Evolutionary conservation across 2,888 invertebrate species (phyloP).

Genomic region (Drosophila acutilabella): DNA sequence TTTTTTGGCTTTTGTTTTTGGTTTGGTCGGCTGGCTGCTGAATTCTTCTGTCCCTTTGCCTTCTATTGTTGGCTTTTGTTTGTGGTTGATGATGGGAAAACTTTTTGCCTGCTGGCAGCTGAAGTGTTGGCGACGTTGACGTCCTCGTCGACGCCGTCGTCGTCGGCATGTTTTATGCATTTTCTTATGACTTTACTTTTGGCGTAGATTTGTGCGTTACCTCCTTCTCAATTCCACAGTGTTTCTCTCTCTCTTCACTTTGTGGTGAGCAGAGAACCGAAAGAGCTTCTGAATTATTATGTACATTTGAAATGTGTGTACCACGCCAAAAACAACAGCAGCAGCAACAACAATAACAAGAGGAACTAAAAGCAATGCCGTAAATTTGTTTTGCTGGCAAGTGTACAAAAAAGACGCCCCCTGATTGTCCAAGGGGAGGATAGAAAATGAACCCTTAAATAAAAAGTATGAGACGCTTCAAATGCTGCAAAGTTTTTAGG

Average conservation of each 20-base stretch:
- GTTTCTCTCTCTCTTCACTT: constrained; percentile 12
- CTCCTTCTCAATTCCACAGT: not conserved
- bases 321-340: constrained; percentile 52
- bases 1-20: constrained; percentile 21
- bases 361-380: constrained; percentile 78
- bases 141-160: constrained; percentile 57
- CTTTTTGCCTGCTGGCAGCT: constrained; percentile 78
- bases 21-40: constrained; percentile 22
- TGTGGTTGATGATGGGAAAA: constrained; percentile 81
- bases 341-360: constrained; percentile 29
- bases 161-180: constrained; percentile 79
- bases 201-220: constrained; percentile 75
- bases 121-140: constrained; percentile 80
- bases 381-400: constrained; percentile 74
- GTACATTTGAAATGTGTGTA: constrained; percentile 77
- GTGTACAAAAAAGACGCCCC: constrained; percentile 40
- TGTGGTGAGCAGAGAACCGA: constrained; percentile 37
- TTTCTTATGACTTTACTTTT: constrained; percentile 82
- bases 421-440: not conserved
- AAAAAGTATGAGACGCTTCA: constrained; percentile 76
- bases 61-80: constrained; percentile 77
- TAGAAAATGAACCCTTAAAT: constrained; percentile 57
- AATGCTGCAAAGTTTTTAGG: constrained; percentile 72
- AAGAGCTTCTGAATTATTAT: constrained; percentile 76
- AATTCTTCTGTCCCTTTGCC: constrained; percentile 29